These are phyloP conservation scores for Oxyura jamaicensis DNA, from an alignment of 2,113 vertebrate species.

Conservation along the genomic window DNA sequence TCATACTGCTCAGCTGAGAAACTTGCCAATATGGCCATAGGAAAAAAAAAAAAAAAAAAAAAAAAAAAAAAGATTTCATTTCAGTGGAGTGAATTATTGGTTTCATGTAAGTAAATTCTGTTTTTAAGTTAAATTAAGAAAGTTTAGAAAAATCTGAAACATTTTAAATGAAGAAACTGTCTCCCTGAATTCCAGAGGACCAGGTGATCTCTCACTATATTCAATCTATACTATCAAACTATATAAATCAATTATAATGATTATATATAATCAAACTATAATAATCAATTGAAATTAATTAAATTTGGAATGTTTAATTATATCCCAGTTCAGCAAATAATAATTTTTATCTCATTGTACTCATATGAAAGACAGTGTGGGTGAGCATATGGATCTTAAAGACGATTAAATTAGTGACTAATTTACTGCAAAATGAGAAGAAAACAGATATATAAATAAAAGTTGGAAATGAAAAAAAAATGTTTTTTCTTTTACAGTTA, in stretches of 20 bases:
- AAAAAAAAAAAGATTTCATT: not conserved
- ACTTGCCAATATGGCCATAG: conserved; percentile 20
- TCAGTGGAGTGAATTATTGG: not conserved
- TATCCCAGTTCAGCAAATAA: conserved; percentile 22
- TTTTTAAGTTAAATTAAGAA: not conserved
- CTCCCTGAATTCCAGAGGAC: not conserved
- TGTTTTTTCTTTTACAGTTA: not conserved
- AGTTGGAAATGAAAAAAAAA: not conserved
- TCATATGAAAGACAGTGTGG: not conserved
- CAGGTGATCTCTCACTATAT: not conserved
- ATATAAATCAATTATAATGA: too few relatives aligned
- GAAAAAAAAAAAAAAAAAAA: not conserved
- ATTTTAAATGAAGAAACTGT: not conserved
- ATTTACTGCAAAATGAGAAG: conserved; percentile 31
- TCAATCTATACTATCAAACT: not conserved
- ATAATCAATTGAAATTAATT: conserved; percentile 1
- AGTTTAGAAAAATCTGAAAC: not conserved
- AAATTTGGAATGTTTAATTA: conserved; percentile 48
- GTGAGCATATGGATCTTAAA: conserved; percentile 35
- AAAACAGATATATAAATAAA: conserved; percentile 25
- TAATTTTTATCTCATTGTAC: conserved; percentile 39
- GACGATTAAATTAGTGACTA: conserved; percentile 55
- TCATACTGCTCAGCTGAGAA: conserved; percentile 58
- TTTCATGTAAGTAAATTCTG: not conserved
- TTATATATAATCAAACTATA: too few relatives aligned